Base-by-base conservation (phyloP, 1,140 invertebrate species). In the Aphaenogaster floridana region DNA sequence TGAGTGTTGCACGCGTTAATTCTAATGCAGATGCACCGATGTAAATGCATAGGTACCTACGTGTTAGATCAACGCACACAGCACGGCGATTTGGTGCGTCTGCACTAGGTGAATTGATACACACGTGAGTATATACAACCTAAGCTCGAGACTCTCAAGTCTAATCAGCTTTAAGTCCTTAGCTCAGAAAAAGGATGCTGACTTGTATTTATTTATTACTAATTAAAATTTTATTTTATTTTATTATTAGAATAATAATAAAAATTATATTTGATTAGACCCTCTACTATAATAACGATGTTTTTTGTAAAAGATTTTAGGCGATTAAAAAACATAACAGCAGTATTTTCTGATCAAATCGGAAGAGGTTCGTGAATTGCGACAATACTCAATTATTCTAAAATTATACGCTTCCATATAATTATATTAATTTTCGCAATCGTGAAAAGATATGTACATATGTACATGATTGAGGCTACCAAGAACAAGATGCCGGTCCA, bases 31-130 rank as follows among this genome's bases (percentile, higher is more conserved):
- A 52, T 77, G 39, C 8, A 77, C 15, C 39, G 74, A 48, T 63
- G 76, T 34, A 13, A 21, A 66, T 45, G 15, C 34, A 81, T 36
- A 57, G 34, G 8, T 36, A 66, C 48, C 34, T 17, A 68, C 50
- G 54, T 15, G 64, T 36, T 39, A 59, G 50, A 64, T 83, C 66
- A 42, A 59, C 39, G 48, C 28, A 72, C 66, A 83, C 52, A 71
- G 50, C 48, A 34, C 13, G 69, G 39, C 15, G 28, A 13, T 68
- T 83, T 50, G 15, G 79, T 81, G 28, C 79, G 11, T 52, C 36
- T 71, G 66, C 21, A 83, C 66, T 1, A 45, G 68, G 21, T 6
- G 13, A 83, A 57, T 83, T 83, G 36, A 39, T 28, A 17, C 74
- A 45, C 7, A 50, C 15, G 15, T 69, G 34, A 71, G 21, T 48